Percentiles rank a stretch among this genome's conserved stretches.
Conservation (phyloP, 2,113 vertebrate species). For the Sylvietta virens region DNA sequence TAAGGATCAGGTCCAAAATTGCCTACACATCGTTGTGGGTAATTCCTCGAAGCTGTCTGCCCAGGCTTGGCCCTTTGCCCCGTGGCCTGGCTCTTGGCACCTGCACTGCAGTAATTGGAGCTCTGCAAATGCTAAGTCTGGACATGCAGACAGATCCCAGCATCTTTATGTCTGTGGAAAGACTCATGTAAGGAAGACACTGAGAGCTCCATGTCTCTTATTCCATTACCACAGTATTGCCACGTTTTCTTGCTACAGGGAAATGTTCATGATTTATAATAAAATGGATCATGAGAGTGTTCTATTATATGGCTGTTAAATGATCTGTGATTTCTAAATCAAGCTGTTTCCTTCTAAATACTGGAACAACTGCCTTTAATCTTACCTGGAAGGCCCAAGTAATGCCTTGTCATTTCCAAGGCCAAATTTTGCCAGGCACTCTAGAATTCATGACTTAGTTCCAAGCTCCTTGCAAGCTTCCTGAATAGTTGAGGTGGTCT, state of each 20-base stretch:
- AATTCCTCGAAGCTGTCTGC: neutral
- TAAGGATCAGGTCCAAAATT: neutral
- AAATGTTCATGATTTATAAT: neutral
- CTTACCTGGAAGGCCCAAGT: neutral
- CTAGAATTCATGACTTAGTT: neutral
- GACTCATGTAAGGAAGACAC: neutral
- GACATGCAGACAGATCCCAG: neutral
- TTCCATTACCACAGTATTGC: neutral
- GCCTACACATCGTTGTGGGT: fast-evolving
- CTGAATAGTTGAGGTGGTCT: neutral
- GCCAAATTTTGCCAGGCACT: neutral
- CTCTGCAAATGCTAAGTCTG: neutral
- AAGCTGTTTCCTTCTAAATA: neutral
- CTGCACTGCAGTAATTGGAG: neutral
- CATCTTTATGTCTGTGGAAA: neutral
- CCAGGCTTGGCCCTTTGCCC: neutral
- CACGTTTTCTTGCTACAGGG: neutral
- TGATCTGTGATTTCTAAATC: neutral
- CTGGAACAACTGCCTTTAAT: neutral
- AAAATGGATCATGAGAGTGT: neutral
- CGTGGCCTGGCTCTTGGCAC: neutral
- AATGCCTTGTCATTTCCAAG: neutral
- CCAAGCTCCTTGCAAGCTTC: neutral
- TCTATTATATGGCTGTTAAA: neutral
- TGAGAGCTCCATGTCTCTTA: neutral